Evolutionary conservation across 2,888 invertebrate genomes (phyloP).

Genomic region (Papilio protenor): DNA sequence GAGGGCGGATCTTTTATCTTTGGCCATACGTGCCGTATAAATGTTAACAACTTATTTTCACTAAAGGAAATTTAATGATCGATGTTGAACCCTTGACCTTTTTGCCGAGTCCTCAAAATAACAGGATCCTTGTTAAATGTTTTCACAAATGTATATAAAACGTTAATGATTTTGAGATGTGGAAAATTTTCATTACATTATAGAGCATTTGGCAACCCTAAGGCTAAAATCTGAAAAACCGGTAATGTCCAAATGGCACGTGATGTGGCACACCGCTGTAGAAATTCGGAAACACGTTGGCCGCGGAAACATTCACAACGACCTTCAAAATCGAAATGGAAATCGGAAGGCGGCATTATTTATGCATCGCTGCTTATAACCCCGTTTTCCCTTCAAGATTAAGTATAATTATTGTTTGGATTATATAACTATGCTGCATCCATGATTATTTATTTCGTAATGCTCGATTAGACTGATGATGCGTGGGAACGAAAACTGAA

Average conservation of each 20-base stretch:
- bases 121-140: neutral
- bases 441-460: neutral
- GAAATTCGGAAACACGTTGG: constrained; percentile 67
- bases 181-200: neutral
- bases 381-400: neutral
- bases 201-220: constrained; percentile 31
- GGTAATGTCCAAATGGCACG: constrained; percentile 64
- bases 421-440: neutral
- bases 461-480: neutral
- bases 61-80: neutral
- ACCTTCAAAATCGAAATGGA: constrained; percentile 72
- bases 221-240: constrained; percentile 65
- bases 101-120: neutral
- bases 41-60: constrained; percentile 8
- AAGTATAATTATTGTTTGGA: neutral
- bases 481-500: constrained; percentile 24
- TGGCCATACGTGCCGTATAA: neutral
- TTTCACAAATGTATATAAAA: neutral
- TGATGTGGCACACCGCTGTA: constrained; percentile 72
- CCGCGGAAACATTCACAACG: constrained; percentile 57
- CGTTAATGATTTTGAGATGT: neutral
- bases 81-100: neutral
- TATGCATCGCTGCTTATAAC: constrained; percentile 8
- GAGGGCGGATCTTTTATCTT: neutral
- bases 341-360: constrained; percentile 46